Evolutionary conservation across 2,888 invertebrate species (phyloP).

Genomic region (Drosophila engyochracea): DNA sequence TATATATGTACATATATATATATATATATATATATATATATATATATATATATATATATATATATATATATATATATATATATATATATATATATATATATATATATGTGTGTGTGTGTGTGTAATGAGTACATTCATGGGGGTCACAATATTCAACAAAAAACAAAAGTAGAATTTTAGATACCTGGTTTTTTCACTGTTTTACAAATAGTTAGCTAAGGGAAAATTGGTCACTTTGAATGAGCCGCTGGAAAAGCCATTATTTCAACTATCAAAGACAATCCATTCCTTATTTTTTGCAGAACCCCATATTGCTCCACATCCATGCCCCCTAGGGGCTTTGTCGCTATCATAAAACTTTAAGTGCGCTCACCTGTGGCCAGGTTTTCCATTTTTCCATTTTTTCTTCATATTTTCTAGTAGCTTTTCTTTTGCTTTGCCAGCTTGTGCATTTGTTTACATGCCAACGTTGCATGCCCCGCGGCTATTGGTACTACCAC

Average conservation of each 20-base stretch:
- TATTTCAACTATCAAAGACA: slow-evolving; percentile 42
- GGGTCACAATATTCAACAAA: slow-evolving; percentile 45
- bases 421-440: neutral
- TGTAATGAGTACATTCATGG: slow-evolving; percentile 53
- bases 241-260: slow-evolving; percentile 55
- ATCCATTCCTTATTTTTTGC: slow-evolving; percentile 5
- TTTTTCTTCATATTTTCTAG: neutral
- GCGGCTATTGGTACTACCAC: slow-evolving; percentile 61
- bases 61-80: slow-evolving; percentile 11
- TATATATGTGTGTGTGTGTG: slow-evolving; percentile 27
- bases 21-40: slow-evolving; percentile 9
- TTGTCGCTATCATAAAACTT: slow-evolving; percentile 71
- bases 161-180: slow-evolving; percentile 30
- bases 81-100: slow-evolving; percentile 8
- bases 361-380: slow-evolving; percentile 68
- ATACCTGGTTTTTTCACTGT: slow-evolving; percentile 1
- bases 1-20: neutral
- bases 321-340: neutral
- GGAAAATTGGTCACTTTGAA: slow-evolving; percentile 53
- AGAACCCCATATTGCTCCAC: neutral
- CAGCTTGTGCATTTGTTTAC: slow-evolving; percentile 64
- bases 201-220: slow-evolving; percentile 12
- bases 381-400: slow-evolving; percentile 10
- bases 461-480: slow-evolving; percentile 44
- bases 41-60: slow-evolving; percentile 11